A percentile compares a stretch with the other conserved stretches of the same genome.
These are phyloP conservation scores for Penaeus indicus DNA, from an alignment of 1,140 invertebrate genomes.

Conservation along the genomic window DNA sequence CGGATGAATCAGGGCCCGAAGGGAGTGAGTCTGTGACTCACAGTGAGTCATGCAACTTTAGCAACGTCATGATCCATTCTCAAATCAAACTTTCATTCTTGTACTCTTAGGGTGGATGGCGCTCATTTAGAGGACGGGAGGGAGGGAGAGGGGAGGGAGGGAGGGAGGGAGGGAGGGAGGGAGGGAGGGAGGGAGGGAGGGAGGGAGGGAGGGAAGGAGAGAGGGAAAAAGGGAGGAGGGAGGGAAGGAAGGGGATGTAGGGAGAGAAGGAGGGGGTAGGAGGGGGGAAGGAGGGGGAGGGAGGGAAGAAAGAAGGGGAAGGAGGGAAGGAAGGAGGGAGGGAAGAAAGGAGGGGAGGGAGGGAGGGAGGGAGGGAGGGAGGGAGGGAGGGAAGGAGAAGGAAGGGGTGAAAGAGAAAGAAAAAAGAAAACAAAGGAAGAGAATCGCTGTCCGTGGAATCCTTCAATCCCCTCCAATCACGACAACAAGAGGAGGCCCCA, in stretches of 20 bases:
- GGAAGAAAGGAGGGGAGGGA: background rate
- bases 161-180: background rate
- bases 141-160: background rate
- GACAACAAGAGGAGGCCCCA: too few relatives aligned
- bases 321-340: conserved; percentile 10
- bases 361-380: background rate
- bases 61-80: too few relatives aligned
- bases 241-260: background rate
- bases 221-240: background rate
- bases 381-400: background rate
- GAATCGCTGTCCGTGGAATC: too few relatives aligned
- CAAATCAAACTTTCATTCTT: too few relatives aligned
- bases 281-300: background rate
- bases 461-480: too few relatives aligned
- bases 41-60: too few relatives aligned
- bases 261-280: background rate
- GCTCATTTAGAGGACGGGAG: too few relatives aligned
- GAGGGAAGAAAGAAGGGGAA: conserved; percentile 2
- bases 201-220: background rate
- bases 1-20: too few relatives aligned
- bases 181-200: background rate
- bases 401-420: too few relatives aligned
- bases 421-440: too few relatives aligned
- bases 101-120: too few relatives aligned
- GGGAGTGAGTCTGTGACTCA: too few relatives aligned